Base-by-base conservation (phyloP, 2,797 vertebrate genomes). In the Takifugu ocellatus region DNA sequence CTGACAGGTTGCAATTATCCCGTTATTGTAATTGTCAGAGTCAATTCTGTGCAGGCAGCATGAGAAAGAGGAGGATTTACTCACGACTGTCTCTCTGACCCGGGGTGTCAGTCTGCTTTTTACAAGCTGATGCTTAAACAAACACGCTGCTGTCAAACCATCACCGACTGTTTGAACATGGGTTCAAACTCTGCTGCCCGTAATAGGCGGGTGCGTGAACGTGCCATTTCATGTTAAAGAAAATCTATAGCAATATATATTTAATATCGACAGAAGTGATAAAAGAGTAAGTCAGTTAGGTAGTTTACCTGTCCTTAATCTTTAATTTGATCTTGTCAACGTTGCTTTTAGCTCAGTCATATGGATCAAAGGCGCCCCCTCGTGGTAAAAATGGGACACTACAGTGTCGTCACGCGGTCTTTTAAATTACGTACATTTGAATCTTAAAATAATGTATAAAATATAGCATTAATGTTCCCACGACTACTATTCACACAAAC, bases 1-100 rank as follows among this genome's bases (percentile, higher is more conserved):
- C 75, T 87, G 88, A 91, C 89, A 91, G 88, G 89, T 82, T 85
- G 87, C 87, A 91, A 90, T 91, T 91, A 90, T 85, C 84, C 76
- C 49, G 70, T 86, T 86, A 88, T 88, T 91, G 89, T 90, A 89
- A 89, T 83, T 90, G 90, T 91, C 89, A 90, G 72, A 89, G 84
- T 89, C 84, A 76, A 83, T 86, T 78, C 73, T 51, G 52, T 48
- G 67, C 53, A 61, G 52, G 29, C 72, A 31, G 57, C 56, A 51
- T 56, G 51, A 50, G 47, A 51, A 42, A 25, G 53, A 56, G 11
- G 15, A 25, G 58, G 47, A 33, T 66, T 66, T 62, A 49, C 43
- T 59, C 47, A 51, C 2, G 27, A n/a, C n/a, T 51, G 44, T 55
- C 33, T 55, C 25, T 58, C 21, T 58, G 51, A 70, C 51, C 36